Percentiles rank a stretch among this genome's conserved stretches.
Conservation (phyloP, 2,888 invertebrate species). For the Agriotes lineatus region DNA sequence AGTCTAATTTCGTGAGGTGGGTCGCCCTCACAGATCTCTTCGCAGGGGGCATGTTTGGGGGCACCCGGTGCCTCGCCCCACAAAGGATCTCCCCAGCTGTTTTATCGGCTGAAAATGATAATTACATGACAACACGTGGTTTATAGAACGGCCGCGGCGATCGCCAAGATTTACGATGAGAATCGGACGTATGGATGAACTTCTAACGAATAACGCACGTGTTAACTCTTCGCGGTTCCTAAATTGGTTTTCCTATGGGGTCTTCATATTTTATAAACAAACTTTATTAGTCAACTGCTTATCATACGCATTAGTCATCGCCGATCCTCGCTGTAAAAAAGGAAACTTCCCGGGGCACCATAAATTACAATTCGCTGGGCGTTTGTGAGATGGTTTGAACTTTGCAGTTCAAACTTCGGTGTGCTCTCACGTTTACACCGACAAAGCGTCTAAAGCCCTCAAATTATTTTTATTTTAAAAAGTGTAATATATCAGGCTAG, state of each 20-base stretch:
- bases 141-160: conserved; percentile 57
- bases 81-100: conserved; percentile 62
- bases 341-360: no score
- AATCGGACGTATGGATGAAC: conserved; percentile 28
- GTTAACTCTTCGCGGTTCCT: conserved; percentile 31
- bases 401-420: no score
- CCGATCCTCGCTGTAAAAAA: no score
- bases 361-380: no score
- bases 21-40: conserved; percentile 61
- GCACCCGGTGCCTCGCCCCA: conserved; percentile 61
- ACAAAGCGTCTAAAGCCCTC: no score
- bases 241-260: conserved; percentile 37
- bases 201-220: conserved; percentile 33
- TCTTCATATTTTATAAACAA: conserved; percentile 31
- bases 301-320: neutral
- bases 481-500: no score
- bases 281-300: neutral
- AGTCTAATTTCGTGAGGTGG: conserved; percentile 52
- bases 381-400: no score
- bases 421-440: no score
- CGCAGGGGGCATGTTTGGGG: conserved; percentile 61
- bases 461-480: no score
- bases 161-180: conserved; percentile 40
- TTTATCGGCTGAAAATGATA: conserved; percentile 64
- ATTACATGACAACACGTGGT: conserved; percentile 66